Evolutionary conservation across 2,113 vertebrate genomes (phyloP).

Genomic region (Zosterops pallidus): DNA sequence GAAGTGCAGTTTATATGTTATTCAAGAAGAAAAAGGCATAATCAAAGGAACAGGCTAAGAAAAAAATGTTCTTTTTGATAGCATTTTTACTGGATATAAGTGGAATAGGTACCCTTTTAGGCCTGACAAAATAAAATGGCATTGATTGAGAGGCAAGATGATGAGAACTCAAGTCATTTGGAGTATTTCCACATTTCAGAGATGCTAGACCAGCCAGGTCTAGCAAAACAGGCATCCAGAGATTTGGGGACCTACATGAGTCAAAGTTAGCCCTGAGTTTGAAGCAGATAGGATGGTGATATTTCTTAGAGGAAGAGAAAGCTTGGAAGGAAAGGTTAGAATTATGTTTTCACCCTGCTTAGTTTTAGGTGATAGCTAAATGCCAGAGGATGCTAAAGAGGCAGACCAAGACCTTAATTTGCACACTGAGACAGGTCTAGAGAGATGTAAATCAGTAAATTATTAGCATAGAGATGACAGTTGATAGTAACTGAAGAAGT

Average conservation of each 20-base stretch:
- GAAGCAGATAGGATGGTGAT: neutral
- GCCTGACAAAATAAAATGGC: neutral
- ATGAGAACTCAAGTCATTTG: neutral
- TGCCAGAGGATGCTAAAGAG: neutral
- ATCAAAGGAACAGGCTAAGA: neutral
- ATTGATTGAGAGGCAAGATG: neutral
- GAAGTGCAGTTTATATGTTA: neutral
- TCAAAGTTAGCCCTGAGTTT: neutral
- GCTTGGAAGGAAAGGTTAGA: neutral
- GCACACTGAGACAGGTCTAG: neutral
- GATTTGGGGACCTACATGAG: neutral
- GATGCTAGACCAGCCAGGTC: neutral
- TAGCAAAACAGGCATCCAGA: neutral
- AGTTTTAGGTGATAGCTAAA: neutral
- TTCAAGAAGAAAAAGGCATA: neutral
- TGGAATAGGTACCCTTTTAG: neutral
- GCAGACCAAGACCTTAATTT: neutral
- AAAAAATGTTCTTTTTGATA: accelerated
- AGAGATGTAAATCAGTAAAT: conserved; percentile 21
- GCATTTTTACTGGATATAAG: neutral
- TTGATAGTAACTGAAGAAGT: conserved; percentile 39
- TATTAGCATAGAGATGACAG: conserved; percentile 20
- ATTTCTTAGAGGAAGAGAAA: neutral
- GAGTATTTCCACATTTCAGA: neutral
- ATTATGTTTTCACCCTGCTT: neutral